Conservation (phyloP, 2,113 vertebrate genomes). For the Mellivora capensis region DNA sequence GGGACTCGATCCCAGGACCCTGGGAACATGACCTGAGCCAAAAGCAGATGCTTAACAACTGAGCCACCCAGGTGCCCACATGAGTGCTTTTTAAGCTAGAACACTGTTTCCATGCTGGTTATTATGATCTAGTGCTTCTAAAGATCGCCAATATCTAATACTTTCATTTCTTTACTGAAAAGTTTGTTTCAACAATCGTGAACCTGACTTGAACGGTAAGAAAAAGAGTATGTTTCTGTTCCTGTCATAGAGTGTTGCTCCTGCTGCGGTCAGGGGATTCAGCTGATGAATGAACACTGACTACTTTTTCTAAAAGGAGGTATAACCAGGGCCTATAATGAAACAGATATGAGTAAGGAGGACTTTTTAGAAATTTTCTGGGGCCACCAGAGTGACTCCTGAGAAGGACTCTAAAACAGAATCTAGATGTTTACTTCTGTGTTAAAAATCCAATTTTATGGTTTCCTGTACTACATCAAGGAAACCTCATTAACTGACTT, state of each 20-base stretch:
- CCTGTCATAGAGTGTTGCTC: not conserved
- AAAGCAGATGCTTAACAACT: too few relatives aligned
- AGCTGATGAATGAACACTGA: not conserved
- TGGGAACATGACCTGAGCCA: too few relatives aligned
- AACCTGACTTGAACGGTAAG: not conserved
- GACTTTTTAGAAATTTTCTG: not conserved
- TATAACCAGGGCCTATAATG: not conserved
- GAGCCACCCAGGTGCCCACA: too few relatives aligned
- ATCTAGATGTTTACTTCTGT: not conserved
- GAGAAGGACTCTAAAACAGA: not conserved
- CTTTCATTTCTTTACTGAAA: not conserved
- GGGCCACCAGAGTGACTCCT: not conserved
- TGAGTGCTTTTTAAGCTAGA: not conserved
- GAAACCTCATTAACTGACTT: not conserved
- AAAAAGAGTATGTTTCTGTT: not conserved
- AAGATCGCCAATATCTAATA: not conserved
- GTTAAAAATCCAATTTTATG: constrained; percentile 20
- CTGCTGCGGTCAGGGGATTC: not conserved
- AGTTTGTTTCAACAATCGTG: not conserved
- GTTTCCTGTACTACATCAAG: not conserved
- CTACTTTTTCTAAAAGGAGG: not conserved
- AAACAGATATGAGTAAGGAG: not conserved
- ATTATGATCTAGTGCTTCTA: not conserved
- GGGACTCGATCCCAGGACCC: too few relatives aligned
- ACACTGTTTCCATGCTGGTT: not conserved